These are phyloP conservation scores for Smutsia gigantea DNA, from an alignment of 2,797 vertebrate genomes.

Conservation along the genomic window DNA sequence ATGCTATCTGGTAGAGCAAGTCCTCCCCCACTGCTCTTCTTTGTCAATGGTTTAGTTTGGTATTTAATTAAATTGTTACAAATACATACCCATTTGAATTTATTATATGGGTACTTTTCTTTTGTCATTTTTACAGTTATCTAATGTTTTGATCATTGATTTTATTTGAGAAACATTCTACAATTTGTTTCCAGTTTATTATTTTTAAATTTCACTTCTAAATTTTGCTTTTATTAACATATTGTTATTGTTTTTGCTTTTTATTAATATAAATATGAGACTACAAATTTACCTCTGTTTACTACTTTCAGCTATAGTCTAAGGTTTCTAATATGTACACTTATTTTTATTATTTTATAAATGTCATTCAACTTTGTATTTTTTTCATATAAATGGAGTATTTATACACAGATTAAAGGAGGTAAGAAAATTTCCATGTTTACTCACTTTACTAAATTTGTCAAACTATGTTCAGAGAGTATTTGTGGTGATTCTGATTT, in stretches of 20 bases:
- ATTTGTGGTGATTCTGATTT: not conserved
- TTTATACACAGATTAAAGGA: not conserved
- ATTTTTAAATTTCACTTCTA: not conserved
- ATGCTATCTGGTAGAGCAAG: not conserved
- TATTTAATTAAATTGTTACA: not conserved
- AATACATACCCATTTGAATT: not conserved
- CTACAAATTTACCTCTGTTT: not conserved
- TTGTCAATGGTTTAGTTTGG: not conserved
- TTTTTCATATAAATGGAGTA: too few relatives aligned
- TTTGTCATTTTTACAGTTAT: not conserved
- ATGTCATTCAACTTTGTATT: not conserved
- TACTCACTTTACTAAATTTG: not conserved
- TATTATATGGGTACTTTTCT: not conserved
- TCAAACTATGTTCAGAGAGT: not conserved
- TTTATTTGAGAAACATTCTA: not conserved
- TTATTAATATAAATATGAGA: not conserved
- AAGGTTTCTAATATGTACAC: not conserved
- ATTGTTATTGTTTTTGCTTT: not conserved
- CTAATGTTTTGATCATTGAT: not conserved
- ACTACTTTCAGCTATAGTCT: not conserved
- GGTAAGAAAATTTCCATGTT: not conserved
- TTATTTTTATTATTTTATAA: not conserved
- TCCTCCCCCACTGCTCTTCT: not conserved
- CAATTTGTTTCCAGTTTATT: not conserved
- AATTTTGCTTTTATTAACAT: not conserved